Evolutionary conservation across 1,140 invertebrate genomes (phyloP).

Genomic region (Megalopta genalis): DNA sequence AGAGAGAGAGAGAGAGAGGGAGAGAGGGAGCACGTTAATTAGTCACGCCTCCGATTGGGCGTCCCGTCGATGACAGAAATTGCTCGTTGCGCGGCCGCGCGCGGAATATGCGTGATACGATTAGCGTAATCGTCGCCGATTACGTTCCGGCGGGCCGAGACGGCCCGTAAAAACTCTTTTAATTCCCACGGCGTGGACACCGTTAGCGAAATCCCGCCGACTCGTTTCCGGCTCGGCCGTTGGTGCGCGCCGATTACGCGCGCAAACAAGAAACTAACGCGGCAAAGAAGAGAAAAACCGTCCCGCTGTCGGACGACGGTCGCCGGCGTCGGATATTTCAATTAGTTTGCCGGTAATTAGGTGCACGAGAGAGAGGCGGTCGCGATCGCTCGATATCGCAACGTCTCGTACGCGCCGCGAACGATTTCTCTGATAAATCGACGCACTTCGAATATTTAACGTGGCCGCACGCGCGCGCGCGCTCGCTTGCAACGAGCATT

Average conservation of each 20-base stretch:
- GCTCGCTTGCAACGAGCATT: too few species aligned
- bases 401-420: too few species aligned
- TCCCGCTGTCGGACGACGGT: too few species aligned
- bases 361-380: neutral
- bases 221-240: neutral
- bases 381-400: neutral
- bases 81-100: neutral
- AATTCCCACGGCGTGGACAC: neutral
- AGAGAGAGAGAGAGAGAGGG: neutral
- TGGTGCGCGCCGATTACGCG: neutral
- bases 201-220: too few species aligned
- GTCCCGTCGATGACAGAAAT: neutral
- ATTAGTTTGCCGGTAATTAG: conserved; percentile 7
- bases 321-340: conserved; percentile 1
- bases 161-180: neutral
- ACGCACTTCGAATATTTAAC: neutral
- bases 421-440: conserved; percentile 11
- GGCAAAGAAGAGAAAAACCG: neutral
- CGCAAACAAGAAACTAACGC: neutral
- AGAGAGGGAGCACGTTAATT: conserved; percentile 33
- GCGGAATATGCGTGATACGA: conserved; percentile 29
- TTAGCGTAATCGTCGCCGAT: conserved; percentile 15
- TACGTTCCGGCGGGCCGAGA: neutral
- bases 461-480: too few species aligned
- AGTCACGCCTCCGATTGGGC: conserved; percentile 32